Percentiles rank a stretch among this genome's conserved stretches.
phyloP scores from a whole-genome alignment of 2,888 invertebrate species.

The Anodontia alba region DNA sequence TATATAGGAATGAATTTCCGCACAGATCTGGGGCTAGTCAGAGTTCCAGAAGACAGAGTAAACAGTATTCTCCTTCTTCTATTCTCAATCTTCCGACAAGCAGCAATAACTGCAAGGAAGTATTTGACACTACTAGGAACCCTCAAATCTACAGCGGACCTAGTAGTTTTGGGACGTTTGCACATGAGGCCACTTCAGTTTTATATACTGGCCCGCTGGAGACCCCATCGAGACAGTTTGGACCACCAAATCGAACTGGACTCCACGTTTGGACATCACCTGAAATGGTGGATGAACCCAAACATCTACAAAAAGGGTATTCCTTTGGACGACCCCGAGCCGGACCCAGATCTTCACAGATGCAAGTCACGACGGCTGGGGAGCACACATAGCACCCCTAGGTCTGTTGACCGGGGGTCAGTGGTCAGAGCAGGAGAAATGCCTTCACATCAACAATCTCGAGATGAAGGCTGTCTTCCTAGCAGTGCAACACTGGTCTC shows the following conservation, averaged over 20 bases:
- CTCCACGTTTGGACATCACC: not conserved
- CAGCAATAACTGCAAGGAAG: not conserved
- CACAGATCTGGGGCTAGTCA: not conserved
- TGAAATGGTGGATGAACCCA: not conserved
- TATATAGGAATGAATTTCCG: not conserved
- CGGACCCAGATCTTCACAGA: not conserved
- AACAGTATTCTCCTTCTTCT: not conserved
- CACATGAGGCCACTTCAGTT: slow-evolving; percentile 8
- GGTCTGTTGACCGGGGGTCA: not conserved
- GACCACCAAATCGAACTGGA: not conserved
- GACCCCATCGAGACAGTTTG: not conserved
- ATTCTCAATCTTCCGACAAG: not conserved
- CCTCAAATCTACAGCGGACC: not conserved
- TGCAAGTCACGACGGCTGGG: not conserved
- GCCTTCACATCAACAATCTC: not conserved
- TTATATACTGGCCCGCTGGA: not conserved
- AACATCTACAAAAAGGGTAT: not conserved
- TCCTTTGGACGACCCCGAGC: not conserved
- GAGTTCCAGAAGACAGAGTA: not conserved
- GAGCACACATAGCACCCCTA: not conserved
- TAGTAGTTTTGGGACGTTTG: not conserved
- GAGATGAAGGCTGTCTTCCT: too few relatives aligned
- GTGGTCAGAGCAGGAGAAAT: not conserved
- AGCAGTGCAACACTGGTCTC: too few relatives aligned
- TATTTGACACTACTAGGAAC: not conserved